phyloP scores from a whole-genome alignment of 2,797 vertebrate species.

The Eulemur rubriventer region DNA sequence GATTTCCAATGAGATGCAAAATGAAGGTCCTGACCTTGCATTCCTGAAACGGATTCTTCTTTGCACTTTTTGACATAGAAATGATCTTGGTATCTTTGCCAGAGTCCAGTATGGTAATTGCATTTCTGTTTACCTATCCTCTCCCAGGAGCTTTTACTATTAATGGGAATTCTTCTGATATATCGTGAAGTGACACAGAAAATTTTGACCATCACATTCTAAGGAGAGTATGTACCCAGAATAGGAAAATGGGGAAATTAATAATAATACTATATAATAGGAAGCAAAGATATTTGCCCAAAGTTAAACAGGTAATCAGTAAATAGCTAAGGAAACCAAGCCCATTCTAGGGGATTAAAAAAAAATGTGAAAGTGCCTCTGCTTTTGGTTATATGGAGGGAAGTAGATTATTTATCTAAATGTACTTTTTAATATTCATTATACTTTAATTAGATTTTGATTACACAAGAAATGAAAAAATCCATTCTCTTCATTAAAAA shows the following conservation, averaged over 20 bases:
- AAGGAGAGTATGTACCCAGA: not conserved
- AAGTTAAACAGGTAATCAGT: not conserved
- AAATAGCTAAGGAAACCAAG: not conserved
- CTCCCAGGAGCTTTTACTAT: not conserved
- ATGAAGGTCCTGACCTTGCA: not conserved
- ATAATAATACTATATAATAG: not conserved
- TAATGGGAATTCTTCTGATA: not conserved
- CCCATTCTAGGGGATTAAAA: not conserved
- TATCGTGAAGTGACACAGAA: not conserved
- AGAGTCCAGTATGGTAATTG: not conserved
- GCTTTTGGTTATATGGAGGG: not conserved
- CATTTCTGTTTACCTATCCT: not conserved
- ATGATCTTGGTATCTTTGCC: not conserved
- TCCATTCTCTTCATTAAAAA: conserved; percentile 20
- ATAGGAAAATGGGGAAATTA: not conserved
- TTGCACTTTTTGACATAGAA: conserved; percentile 5
- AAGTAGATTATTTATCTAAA: not conserved
- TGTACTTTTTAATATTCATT: not conserved
- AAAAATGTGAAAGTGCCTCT: not conserved
- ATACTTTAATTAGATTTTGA: conserved; percentile 9
- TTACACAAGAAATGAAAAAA: not conserved
- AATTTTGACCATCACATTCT: not conserved
- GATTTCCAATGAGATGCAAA: conserved; percentile 23
- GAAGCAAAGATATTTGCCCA: not conserved
- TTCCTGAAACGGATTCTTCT: not conserved